Evolutionary conservation across 2,888 invertebrate species (phyloP).

Genomic region (Malacosoma neustria): DNA sequence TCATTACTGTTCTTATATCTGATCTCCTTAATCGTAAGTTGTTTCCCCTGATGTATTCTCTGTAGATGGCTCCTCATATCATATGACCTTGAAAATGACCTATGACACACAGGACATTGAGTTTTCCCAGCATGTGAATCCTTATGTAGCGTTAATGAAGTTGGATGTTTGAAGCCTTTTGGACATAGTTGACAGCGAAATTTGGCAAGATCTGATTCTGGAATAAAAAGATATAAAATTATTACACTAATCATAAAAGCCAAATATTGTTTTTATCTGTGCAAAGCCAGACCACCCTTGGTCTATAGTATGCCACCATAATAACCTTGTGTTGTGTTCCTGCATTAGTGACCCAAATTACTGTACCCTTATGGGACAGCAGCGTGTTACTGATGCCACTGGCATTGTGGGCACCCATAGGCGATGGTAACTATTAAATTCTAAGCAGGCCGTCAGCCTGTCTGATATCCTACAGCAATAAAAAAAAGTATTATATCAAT

Average conservation of each 20-base stretch:
- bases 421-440: too few relatives aligned
- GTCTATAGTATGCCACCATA: too few relatives aligned
- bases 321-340: too few relatives aligned
- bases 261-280: background rate
- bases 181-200: constrained; percentile 77
- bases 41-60: constrained; percentile 75
- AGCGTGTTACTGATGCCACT: too few relatives aligned
- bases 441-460: too few relatives aligned
- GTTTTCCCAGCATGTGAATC: constrained; percentile 78
- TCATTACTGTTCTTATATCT: constrained; percentile 62
- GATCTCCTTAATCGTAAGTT: constrained; percentile 65
- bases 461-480: too few relatives aligned
- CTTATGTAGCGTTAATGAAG: constrained; percentile 76
- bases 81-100: constrained; percentile 77
- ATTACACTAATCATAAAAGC: background rate
- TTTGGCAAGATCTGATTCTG: constrained; percentile 73
- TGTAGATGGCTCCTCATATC: constrained; percentile 76
- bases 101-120: constrained; percentile 76
- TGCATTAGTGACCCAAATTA: too few relatives aligned
- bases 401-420: too few relatives aligned
- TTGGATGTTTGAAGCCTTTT: constrained; percentile 78
- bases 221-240: constrained; percentile 20
- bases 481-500: background rate
- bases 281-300: too few relatives aligned
- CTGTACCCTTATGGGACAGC: too few relatives aligned